Evolutionary conservation across 2,113 vertebrate genomes (phyloP), one percentile per base, ranked within the genome.

Genomic region (Centrocercus urophasianus): DNA sequence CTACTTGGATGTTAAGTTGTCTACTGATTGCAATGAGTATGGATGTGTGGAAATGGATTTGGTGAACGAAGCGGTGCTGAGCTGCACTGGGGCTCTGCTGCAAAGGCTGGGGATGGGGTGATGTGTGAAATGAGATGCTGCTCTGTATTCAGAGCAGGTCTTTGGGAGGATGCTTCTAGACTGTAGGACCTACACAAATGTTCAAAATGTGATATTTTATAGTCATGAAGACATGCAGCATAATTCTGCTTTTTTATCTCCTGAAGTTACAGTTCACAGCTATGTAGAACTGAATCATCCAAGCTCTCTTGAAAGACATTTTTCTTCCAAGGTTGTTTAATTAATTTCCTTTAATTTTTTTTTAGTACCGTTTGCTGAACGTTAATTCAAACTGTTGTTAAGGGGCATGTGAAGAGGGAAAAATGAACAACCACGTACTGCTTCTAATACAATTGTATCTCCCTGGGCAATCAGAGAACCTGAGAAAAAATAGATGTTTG

Each of bases 311-410:
- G 80, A 54, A 43, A 82, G 56, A 57, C 27, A 40, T 78, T 81
- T 78, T 94, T 78, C 84, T 24, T 87, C 40, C 60, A 43, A 61
- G 64, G 36, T 76, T 92, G 45, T 75, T 90, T 67, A 79, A 94
- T 94, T 77, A 93, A 82, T 85, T 96, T 92, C 79, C 86, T 80
- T 67, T 10, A 32, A 56, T 34, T 78, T 83, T 91, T 91, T 59
- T 57, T 57, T 72, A 67, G 8, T 73, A 8, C 38, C 59, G 27
- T 90, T 96, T 91, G 88, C 84, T 72, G 60, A 81, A 94, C 91
- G 60, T 85, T 93, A 86, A 89, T 97, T 96, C 87, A 74, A 74
- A 81, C 80, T 36, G 60, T 59, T 95, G 88, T 82, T 95, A 93
- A 84, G 70, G 83, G 83, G 13, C 76, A 34, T 38, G 83, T 66